These are phyloP conservation scores for Ophion ellenae DNA, from an alignment of 2,888 invertebrate genomes.

Conservation along the genomic window DNA sequence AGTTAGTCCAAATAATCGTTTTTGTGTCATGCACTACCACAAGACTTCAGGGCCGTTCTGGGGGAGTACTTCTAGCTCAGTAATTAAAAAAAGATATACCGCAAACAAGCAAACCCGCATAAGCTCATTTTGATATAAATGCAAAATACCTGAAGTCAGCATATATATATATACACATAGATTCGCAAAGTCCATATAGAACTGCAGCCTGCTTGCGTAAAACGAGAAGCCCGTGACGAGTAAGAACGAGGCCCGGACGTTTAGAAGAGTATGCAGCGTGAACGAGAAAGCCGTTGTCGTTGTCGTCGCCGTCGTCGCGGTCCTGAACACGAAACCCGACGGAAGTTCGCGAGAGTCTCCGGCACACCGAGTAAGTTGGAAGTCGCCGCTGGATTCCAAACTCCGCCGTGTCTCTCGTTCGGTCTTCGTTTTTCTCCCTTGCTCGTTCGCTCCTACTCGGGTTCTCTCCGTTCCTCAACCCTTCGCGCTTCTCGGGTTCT, in stretches of 20 bases:
- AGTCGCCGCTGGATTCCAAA: conserved; percentile 66
- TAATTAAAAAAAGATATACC: conserved; percentile 9
- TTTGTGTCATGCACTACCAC: not conserved
- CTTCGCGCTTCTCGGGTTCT: conserved; percentile 50
- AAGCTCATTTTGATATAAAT: not conserved
- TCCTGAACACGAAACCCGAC: conserved; percentile 62
- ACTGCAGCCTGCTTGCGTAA: conserved; percentile 46
- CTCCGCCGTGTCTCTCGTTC: conserved; percentile 58
- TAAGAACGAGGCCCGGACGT: conserved; percentile 44
- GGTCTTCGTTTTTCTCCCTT: conserved; percentile 33
- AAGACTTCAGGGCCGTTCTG: not conserved
- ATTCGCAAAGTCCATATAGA: not conserved
- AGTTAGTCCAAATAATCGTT: not conserved
- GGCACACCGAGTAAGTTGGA: conserved; percentile 61
- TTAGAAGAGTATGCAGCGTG: conserved; percentile 60
- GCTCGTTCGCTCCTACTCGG: conserved; percentile 29
- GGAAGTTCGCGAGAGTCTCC: conserved; percentile 63
- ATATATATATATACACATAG: not conserved
- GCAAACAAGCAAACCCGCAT: not conserved
- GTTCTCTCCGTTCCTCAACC: conserved; percentile 53
- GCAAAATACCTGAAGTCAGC: not conserved
- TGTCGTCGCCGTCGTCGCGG: conserved; percentile 58
- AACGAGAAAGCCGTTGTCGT: conserved; percentile 59
- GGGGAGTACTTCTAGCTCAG: too few relatives aligned
- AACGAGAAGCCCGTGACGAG: conserved; percentile 46